These are phyloP conservation scores for Casuarius casuarius DNA, from an alignment of 2,113 vertebrate genomes.

Conservation along the genomic window DNA sequence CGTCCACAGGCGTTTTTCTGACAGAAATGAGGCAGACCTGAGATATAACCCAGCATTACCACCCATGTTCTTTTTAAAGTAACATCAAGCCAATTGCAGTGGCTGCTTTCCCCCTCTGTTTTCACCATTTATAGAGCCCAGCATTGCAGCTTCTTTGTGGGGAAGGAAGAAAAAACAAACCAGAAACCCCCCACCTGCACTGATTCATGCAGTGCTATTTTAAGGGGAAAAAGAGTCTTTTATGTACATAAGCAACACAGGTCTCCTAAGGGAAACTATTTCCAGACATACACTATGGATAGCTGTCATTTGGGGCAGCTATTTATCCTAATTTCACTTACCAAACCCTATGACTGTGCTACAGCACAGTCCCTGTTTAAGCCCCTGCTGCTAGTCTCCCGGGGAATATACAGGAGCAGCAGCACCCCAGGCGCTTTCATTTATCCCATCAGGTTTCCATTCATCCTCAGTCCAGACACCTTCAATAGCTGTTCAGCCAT, in stretches of 20 bases:
- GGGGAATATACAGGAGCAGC: background rate
- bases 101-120: background rate
- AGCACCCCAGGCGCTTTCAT: background rate
- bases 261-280: background rate
- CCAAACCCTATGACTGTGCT: background rate
- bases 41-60: background rate
- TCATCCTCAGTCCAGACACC: background rate
- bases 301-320: background rate
- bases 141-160: background rate
- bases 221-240: background rate
- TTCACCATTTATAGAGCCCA: background rate
- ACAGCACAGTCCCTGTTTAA: background rate
- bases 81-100: background rate
- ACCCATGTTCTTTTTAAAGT: background rate
- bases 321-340: background rate
- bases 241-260: background rate
- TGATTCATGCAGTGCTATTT: background rate
- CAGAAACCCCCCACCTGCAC: background rate
- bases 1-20: background rate
- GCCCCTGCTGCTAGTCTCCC: background rate
- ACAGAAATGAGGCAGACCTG: background rate
- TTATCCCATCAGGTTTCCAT: background rate
- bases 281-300: background rate
- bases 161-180: background rate
- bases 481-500: background rate